Evolutionary conservation across 1,140 invertebrate species (phyloP), one percentile per base, ranked within the genome.

Genomic region (Drosophila lacertosa): DNA sequence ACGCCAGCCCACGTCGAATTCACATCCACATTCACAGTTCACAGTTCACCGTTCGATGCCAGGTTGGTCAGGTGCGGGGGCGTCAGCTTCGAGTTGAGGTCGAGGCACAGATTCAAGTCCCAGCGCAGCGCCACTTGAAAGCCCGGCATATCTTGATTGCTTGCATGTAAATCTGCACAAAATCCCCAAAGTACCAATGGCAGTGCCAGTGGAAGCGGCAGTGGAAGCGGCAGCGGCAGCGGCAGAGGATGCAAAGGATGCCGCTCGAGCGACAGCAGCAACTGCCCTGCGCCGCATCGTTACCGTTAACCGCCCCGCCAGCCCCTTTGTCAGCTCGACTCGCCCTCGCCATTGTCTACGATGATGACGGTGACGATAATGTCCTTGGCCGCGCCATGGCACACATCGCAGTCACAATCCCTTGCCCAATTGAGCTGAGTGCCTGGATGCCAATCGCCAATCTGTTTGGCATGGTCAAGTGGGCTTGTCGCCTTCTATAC

Each of bases 131-230:
- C 40, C 81, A 86, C 80, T 86, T 86, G 81, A 84, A 84, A 84
- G 81, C 81, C 73, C 64, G 57, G 77, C 82, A 81, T 86, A 86
- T 86, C 81, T 86, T 86, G 81, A 86, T 86, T 86, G 81, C 88
- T 86, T 86, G 81, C 81, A 86, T 88, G 81, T 86, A 86, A 86
- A 86, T 86, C 81, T 86, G 82, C 77, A 88, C 82, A 82, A 84
- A 86, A 86, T 86, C 81, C 81, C 81, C 65, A 88, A 86, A 86
- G 81, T 82, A 86, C 77, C 80, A 71, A 82, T 66, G 68, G 45
- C 62, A 78, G 59, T 60, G 62, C n/a, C 26, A 26, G 57, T 69
- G 44, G 15, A 35, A 33, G 47, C 77, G 6, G 26, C 26, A 26
- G 57, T 69, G 44, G 15, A 35, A 33, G 47, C 77, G 68, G 57